Evolutionary conservation across 2,888 invertebrate species (phyloP).

Genomic region (Oscheius sp.): DNA sequence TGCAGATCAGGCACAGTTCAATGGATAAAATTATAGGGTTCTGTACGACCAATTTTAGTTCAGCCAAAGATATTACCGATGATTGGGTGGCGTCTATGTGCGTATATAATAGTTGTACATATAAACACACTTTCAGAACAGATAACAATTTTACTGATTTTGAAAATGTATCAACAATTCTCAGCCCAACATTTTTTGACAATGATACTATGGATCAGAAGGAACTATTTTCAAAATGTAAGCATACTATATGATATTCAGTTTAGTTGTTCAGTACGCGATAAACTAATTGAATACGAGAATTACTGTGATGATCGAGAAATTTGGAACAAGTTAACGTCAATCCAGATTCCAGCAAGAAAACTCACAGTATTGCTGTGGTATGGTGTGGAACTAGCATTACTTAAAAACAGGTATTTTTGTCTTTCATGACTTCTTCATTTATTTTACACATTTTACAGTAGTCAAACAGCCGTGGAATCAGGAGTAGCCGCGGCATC

Average conservation of each 20-base stretch:
- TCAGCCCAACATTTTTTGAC: conserved; percentile 24
- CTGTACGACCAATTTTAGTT: conserved; percentile 16
- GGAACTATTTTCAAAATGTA: conserved; percentile 24
- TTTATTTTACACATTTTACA: neutral
- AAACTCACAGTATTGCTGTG: conserved; percentile 23
- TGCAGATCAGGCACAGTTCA: neutral
- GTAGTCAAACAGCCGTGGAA: conserved; percentile 1
- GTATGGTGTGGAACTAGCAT: conserved; percentile 36
- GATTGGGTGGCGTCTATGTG: conserved; percentile 36
- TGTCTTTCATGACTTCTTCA: neutral
- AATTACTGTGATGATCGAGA: neutral
- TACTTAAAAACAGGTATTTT: conserved; percentile 32
- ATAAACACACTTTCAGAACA: conserved; percentile 14
- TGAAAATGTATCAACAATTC: conserved; percentile 4
- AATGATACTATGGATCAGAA: conserved; percentile 9
- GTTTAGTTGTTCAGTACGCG: neutral
- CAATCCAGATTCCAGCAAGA: neutral
- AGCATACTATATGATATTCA: neutral
- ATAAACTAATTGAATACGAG: conserved; percentile 16
- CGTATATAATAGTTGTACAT: neutral
- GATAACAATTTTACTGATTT: conserved; percentile 38
- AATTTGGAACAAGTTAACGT: conserved; percentile 28
- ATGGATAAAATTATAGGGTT: conserved; percentile 32
- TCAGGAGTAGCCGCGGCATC: conserved; percentile 34
- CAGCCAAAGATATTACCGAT: conserved; percentile 29